Conservation (phyloP, 2,113 vertebrate genomes). For the Climacteris rufus region DNA sequence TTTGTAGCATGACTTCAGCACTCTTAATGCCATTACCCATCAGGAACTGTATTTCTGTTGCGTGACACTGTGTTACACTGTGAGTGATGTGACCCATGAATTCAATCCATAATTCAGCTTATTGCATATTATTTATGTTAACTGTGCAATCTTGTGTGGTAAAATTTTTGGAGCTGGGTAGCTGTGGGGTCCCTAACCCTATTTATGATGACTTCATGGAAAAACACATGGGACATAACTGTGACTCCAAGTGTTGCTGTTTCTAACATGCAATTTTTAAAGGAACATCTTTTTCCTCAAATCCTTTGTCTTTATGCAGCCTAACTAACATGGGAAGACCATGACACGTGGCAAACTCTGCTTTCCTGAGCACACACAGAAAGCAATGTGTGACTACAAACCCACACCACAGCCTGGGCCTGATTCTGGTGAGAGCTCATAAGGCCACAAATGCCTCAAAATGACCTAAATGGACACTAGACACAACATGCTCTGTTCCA, state of each 20-base stretch:
- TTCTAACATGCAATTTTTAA: not conserved
- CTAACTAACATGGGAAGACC: not conserved
- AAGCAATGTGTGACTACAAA: not conserved
- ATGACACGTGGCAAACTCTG: not conserved
- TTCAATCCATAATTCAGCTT: not conserved
- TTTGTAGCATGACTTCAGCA: conserved; percentile 18
- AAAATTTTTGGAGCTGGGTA: not conserved
- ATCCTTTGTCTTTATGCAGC: not conserved
- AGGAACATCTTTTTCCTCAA: not conserved
- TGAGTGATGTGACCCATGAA: not conserved
- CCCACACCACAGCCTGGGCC: too few relatives aligned
- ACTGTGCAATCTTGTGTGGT: not conserved
- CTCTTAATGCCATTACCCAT: not conserved
- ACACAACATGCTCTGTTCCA: not conserved
- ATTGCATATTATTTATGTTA: not conserved
- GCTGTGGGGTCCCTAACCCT: not conserved
- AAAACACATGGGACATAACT: not conserved
- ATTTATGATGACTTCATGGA: rapidly evolving
- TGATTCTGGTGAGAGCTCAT: not conserved
- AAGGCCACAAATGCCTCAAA: not conserved
- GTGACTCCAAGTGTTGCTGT: not conserved
- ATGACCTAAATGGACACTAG: not conserved
- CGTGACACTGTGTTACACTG: not conserved
- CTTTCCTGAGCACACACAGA: not conserved
- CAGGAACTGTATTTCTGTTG: not conserved